These are phyloP conservation scores for Xyrauchen texanus DNA, from an alignment of 2,113 vertebrate species.

Conservation along the genomic window DNA sequence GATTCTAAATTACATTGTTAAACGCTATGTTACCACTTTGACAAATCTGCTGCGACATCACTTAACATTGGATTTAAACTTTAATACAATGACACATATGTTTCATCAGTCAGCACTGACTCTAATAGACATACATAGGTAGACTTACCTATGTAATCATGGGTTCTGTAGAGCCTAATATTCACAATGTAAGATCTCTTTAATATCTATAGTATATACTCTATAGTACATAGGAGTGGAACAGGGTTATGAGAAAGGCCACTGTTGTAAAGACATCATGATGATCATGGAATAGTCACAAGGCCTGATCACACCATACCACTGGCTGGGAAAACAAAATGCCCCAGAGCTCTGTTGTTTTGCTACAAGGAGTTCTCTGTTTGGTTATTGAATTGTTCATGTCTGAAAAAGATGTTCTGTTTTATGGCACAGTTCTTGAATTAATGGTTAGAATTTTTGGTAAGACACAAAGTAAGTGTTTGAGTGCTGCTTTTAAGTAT, in stretches of 20 bases:
- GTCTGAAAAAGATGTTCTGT: background rate
- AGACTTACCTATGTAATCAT: too few species aligned
- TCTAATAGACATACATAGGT: too few species aligned
- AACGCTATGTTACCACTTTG: background rate
- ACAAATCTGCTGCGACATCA: background rate
- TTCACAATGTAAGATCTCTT: background rate
- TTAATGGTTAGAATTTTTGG: too few species aligned
- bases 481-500: too few species aligned
- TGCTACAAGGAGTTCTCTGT: conserved; percentile 65
- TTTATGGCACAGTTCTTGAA: background rate
- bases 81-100: too few species aligned
- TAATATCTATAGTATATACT: background rate
- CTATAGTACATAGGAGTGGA: conserved; percentile 34
- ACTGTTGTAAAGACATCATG: conserved; percentile 49
- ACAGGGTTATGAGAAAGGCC: conserved; percentile 57
- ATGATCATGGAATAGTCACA: conserved; percentile 69
- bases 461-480: too few species aligned
- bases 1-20: background rate
- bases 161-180: too few species aligned
- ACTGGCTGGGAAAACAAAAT: conserved; percentile 36
- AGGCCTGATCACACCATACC: conserved; percentile 37
- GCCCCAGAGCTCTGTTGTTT: conserved; percentile 39
- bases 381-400: conserved; percentile 1
- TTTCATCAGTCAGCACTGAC: too few species aligned
- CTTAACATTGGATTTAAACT: background rate